Percentiles rank a stretch among this genome's conserved stretches.
These are phyloP conservation scores for Radopholus similis DNA, from an alignment of 1,140 invertebrate genomes.

Conservation along the genomic window DNA sequence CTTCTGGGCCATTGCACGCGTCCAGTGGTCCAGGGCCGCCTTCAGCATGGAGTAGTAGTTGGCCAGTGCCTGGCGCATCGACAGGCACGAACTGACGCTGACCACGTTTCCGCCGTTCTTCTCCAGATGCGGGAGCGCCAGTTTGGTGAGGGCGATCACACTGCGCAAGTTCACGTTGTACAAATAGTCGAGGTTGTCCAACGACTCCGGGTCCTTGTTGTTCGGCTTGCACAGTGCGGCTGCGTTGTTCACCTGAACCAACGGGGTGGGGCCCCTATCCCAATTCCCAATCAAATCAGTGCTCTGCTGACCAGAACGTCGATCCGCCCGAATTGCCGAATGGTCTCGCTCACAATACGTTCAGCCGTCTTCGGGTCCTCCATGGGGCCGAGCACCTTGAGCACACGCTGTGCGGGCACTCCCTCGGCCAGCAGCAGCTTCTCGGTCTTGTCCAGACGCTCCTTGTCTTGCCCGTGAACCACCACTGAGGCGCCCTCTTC, in stretches of 20 bases:
- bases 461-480: constrained; percentile 32
- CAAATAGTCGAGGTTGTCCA: constrained; percentile 31
- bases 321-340: constrained; percentile 32
- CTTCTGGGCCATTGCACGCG: constrained; percentile 14
- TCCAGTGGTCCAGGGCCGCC: constrained; percentile 25
- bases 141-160: constrained; percentile 30
- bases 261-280: too few relatives aligned
- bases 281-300: too few relatives aligned
- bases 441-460: constrained; percentile 33
- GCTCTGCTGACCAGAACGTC: constrained; percentile 20
- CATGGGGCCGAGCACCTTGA: constrained; percentile 21
- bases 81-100: constrained; percentile 29
- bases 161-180: constrained; percentile 30
- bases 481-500: constrained; percentile 26
- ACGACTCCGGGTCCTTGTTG: constrained; percentile 9
- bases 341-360: constrained; percentile 25
- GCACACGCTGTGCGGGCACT: constrained; percentile 20
- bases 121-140: constrained; percentile 40
- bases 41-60: constrained; percentile 16
- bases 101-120: constrained; percentile 41
- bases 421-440: constrained; percentile 10
- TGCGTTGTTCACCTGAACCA: constrained; percentile 33
- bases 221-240: constrained; percentile 6
- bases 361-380: constrained; percentile 20
- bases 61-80: background rate